phyloP scores from a whole-genome alignment of 2,113 vertebrate species.

The Aspiorhynchus laticeps region DNA sequence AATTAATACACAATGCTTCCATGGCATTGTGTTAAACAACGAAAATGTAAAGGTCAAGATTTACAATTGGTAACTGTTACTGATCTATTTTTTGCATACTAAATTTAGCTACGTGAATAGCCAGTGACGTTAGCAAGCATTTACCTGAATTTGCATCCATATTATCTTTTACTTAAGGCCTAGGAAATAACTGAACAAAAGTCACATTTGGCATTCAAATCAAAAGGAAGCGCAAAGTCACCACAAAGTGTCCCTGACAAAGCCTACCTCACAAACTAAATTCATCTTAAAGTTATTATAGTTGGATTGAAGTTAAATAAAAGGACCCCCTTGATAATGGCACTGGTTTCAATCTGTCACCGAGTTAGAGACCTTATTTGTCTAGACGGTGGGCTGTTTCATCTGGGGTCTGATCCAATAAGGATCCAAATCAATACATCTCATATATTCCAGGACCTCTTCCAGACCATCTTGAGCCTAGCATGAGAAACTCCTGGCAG shows the following conservation, averaged over 20 bases:
- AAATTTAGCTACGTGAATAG: constrained; percentile 1
- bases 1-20: not conserved
- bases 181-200: constrained; percentile 2
- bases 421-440: constrained; percentile 37
- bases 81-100: constrained; percentile 32
- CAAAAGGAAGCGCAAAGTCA: not conserved
- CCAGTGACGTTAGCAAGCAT: not conserved
- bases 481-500: constrained; percentile 23
- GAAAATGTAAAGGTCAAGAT: constrained; percentile 5
- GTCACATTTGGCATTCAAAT: constrained; percentile 27
- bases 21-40: not conserved
- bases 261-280: not conserved
- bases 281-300: not conserved
- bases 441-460: constrained; percentile 21
- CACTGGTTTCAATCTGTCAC: not conserved
- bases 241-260: not conserved
- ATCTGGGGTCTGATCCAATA: constrained; percentile 26
- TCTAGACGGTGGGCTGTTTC: constrained; percentile 25
- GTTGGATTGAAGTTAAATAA: not conserved
- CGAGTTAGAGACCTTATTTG: not conserved
- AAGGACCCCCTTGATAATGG: not conserved
- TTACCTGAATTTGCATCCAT: constrained; percentile 25
- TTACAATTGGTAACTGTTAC: constrained; percentile 14
- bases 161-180: constrained; percentile 3
- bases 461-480: constrained; percentile 28